phyloP scores from a whole-genome alignment of 2,797 vertebrate genomes.

The Tadarida brasiliensis region DNA sequence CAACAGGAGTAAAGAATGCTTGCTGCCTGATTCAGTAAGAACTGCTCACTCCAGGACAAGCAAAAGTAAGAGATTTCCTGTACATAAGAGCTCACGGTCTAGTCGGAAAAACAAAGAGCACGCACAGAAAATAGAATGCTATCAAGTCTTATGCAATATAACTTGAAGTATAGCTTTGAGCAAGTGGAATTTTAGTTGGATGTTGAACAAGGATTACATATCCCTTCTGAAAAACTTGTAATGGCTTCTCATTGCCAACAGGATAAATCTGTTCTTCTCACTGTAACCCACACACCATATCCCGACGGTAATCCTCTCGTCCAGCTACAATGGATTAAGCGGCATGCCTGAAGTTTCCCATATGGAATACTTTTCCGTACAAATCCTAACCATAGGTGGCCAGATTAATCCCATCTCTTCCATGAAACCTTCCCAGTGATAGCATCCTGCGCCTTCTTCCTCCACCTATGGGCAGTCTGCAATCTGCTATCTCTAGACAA shows the following conservation, averaged over 20 bases:
- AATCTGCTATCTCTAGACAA: background rate
- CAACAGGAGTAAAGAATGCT: conserved; percentile 30
- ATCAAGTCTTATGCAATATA: conserved; percentile 16
- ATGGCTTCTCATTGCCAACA: background rate
- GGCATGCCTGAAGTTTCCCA: conserved; percentile 10
- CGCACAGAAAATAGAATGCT: conserved; percentile 19
- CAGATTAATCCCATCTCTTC: conserved; percentile 24
- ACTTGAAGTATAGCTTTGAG: conserved; percentile 39
- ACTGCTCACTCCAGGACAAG: background rate
- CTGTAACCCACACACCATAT: conserved; percentile 27
- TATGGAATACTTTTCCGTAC: background rate
- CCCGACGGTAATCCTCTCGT: background rate
- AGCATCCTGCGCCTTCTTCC: background rate
- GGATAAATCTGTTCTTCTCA: conserved; percentile 48
- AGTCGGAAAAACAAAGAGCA: conserved; percentile 48
- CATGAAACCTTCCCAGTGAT: background rate
- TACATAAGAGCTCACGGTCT: background rate
- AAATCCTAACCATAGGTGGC: conserved; percentile 25
- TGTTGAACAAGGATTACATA: conserved; percentile 51
- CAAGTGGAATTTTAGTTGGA: conserved; percentile 26
- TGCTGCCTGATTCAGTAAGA: conserved; percentile 45
- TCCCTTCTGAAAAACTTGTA: conserved; percentile 26
- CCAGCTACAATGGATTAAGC: conserved; percentile 34
- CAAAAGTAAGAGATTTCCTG: conserved; percentile 51
- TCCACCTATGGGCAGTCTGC: conserved; percentile 20